A percentile compares a stretch with the other conserved stretches of the same genome.
Evolutionary conservation across 2,888 invertebrate species (phyloP).

Genomic region (Parnassius mnemosyne): DNA sequence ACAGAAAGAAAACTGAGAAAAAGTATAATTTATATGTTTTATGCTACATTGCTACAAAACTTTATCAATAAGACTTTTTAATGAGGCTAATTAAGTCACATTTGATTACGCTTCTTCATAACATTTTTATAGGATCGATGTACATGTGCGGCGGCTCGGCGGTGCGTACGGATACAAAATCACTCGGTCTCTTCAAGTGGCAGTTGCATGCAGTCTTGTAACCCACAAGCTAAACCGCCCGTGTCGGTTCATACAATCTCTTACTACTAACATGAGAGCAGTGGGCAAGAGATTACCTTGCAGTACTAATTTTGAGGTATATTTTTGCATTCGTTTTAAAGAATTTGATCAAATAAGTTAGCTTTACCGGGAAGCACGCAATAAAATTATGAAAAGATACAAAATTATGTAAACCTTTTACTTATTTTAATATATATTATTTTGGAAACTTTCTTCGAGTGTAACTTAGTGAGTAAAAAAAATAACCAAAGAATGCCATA

Average conservation of each 20-base stretch:
- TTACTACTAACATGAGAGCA: conserved; percentile 82
- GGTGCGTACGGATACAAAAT: conserved; percentile 89
- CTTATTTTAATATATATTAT: background rate
- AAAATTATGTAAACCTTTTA: background rate
- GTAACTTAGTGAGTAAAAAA: background rate
- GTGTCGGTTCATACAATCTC: conserved; percentile 81
- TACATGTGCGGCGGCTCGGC: conserved; percentile 83
- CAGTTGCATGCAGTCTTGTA: conserved; percentile 83
- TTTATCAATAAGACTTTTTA: too few relatives aligned
- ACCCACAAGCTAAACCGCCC: conserved; percentile 80
- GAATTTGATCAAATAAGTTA: too few relatives aligned
- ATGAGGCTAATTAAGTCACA: too few relatives aligned
- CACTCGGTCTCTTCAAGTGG: conserved; percentile 73
- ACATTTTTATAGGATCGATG: conserved; percentile 16
- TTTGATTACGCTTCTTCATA: too few relatives aligned
- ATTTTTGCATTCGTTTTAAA: background rate
- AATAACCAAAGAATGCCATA: too few relatives aligned
- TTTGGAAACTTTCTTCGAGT: background rate
- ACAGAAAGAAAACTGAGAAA: too few relatives aligned
- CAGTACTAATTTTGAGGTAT: conserved; percentile 65
- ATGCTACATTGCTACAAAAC: too few relatives aligned
- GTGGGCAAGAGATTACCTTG: conserved; percentile 76
- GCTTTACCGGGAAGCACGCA: background rate
- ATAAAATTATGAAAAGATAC: background rate
- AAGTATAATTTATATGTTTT: too few relatives aligned